Base-by-base conservation (phyloP, 2,797 vertebrate species). In the Spizella passerina region DNA sequence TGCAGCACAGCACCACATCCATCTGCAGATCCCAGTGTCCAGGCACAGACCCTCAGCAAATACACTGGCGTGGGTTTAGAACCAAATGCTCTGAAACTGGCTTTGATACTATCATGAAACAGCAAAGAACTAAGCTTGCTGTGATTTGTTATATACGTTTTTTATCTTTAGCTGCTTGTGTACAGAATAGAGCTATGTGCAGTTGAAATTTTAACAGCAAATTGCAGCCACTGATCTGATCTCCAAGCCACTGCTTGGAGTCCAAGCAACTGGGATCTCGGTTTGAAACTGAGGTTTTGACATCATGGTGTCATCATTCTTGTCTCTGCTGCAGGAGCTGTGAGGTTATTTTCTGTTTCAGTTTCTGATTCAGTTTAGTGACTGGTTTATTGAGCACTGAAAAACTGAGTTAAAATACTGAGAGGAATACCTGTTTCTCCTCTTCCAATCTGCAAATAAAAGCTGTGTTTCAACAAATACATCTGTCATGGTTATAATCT, bases 61-160 rank as follows among this genome's bases (percentile, higher is more conserved):
- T 10, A 32, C 0, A 0, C 2, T 8, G 0, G 18, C 2, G 3
- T 38, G 8, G 8, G 7, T 47, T 72, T 80, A 13, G 44, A 89
- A 60, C 18, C 0, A 2, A 72, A 55, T 27, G 39, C 4, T 63
- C 60, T 73, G 60, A 70, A 72, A 59, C 41, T 43, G 34, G 14
- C 3, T 61, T 82, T 61, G 24, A 4, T 82, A 3, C 16, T 75
- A 9, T 34, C 75, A 56, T 16, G 43, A 65, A 79, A 39, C 17
- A 26, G 32, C 30, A 20, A 55, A 76, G 24, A 72, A 6, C 20
- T 78, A 26, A 69, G 23, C 26, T 88, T 63, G 29, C 30, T 76
- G 11, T 32, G 3, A 18, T 3, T 0, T 14, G 12, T 65, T 84
- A 39, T 50, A 57, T 55, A 13, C 1, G 1, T 43, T 89, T 86